phyloP scores from a whole-genome alignment of 1,140 invertebrate species.

The Zaprionus inermis region DNA sequence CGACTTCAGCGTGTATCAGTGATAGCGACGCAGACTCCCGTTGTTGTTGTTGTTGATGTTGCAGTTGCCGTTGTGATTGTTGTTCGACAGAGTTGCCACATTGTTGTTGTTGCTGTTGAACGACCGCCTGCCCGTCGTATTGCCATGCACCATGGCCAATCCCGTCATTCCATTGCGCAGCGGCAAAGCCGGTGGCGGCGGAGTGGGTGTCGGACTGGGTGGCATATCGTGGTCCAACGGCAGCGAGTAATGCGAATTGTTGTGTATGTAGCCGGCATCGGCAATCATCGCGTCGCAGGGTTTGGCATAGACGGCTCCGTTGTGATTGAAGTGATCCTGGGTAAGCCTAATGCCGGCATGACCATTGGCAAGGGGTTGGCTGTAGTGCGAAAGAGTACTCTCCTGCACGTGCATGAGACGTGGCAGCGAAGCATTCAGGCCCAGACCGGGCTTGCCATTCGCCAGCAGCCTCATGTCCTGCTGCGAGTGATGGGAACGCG shows the following conservation, averaged over 20 bases:
- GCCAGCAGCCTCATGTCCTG: constrained; percentile 76
- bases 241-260: constrained; percentile 80
- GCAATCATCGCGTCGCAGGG: constrained; percentile 65
- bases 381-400: constrained; percentile 76
- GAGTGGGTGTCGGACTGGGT: constrained; percentile 69
- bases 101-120: constrained; percentile 75
- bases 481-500: constrained; percentile 64
- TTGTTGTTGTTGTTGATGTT: constrained; percentile 64
- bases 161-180: constrained; percentile 66
- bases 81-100: constrained; percentile 66
- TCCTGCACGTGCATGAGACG: constrained; percentile 52
- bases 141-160: constrained; percentile 70
- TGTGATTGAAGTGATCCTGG: constrained; percentile 83
- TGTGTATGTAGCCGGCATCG: constrained; percentile 75
- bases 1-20: constrained; percentile 79
- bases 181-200: constrained; percentile 76
- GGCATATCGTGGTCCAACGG: constrained; percentile 76
- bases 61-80: constrained; percentile 54
- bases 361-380: constrained; percentile 74
- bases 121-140: constrained; percentile 74
- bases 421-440: constrained; percentile 55
- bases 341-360: constrained; percentile 64
- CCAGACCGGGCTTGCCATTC: constrained; percentile 51
- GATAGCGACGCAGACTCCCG: constrained; percentile 74
- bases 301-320: constrained; percentile 69